A percentile compares a stretch with the other conserved stretches of the same genome.
These are phyloP conservation scores for Mus minutoides DNA, from an alignment of 2,797 vertebrate genomes.

Conservation along the genomic window DNA sequence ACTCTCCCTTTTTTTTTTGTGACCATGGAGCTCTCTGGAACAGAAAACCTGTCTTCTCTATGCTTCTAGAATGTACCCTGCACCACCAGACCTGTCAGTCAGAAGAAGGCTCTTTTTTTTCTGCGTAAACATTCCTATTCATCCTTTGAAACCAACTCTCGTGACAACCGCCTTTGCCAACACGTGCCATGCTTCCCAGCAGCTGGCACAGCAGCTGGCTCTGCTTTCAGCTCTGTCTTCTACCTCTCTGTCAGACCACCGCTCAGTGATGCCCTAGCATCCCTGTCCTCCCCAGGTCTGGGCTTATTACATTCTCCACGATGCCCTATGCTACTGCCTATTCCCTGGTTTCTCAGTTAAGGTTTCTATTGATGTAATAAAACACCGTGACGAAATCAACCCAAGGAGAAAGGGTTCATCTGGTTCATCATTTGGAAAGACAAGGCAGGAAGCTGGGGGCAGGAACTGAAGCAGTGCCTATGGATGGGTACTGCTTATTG, in stretches of 20 bases:
- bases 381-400: background rate
- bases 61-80: background rate
- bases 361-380: background rate
- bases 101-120: background rate
- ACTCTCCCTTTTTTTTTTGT: no score
- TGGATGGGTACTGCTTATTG: background rate
- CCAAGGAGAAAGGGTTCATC: background rate
- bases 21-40: background rate
- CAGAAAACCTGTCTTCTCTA: background rate
- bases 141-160: slow-evolving; percentile 17
- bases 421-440: background rate
- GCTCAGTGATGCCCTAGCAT: accelerated
- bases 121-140: background rate
- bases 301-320: background rate
- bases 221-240: background rate
- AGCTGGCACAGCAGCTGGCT: background rate
- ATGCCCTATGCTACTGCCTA: background rate
- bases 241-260: no score
- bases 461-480: background rate
- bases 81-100: background rate
- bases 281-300: background rate
- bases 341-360: background rate
- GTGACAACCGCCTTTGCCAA: background rate
- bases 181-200: background rate
- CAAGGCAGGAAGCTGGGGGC: background rate